Conservation (phyloP, 2,113 vertebrate species). For the Argyrosomus japonicus region DNA sequence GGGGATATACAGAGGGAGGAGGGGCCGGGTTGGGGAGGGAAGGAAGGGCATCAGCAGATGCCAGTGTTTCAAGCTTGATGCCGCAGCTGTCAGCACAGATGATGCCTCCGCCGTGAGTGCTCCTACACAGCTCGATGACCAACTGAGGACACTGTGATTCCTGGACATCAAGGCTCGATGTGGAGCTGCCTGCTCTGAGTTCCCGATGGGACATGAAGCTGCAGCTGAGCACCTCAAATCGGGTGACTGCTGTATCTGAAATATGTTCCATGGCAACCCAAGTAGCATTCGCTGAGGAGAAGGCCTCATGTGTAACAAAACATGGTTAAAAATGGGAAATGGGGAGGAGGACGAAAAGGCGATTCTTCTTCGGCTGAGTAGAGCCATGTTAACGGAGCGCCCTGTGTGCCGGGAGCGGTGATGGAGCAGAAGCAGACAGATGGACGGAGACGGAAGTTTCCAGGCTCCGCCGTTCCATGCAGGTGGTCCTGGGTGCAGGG, state of each 20-base stretch:
- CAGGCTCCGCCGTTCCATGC: conserved; percentile 72
- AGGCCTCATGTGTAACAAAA: conserved; percentile 28
- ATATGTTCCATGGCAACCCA: conserved; percentile 19
- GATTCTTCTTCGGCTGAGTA: conserved; percentile 41
- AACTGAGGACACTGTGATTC: conserved; percentile 51
- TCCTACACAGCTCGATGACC: conserved; percentile 49
- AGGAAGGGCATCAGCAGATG: conserved; percentile 73
- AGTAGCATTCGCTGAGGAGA: background rate
- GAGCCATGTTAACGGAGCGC: conserved; percentile 42
- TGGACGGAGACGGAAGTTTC: conserved; percentile 74
- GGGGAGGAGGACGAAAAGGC: conserved; percentile 8
- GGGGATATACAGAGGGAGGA: background rate
- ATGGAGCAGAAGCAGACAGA: conserved; percentile 72
- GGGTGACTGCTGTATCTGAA: background rate
- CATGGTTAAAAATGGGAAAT: background rate
- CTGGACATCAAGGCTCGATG: conserved; percentile 38
- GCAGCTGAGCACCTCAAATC: conserved; percentile 47
- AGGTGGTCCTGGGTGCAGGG: conserved; percentile 82
- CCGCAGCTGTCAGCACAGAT: conserved; percentile 83
- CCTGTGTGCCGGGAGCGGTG: conserved; percentile 27
- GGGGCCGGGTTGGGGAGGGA: background rate
- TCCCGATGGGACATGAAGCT: conserved; percentile 12
- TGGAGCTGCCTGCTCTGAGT: background rate
- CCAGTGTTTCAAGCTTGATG: conserved; percentile 71
- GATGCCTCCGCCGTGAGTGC: conserved; percentile 67